Percentiles rank a stretch among this genome's conserved stretches.
Conservation (phyloP, 2,888 invertebrate genomes). For the Pandemis cinnamomeana region DNA sequence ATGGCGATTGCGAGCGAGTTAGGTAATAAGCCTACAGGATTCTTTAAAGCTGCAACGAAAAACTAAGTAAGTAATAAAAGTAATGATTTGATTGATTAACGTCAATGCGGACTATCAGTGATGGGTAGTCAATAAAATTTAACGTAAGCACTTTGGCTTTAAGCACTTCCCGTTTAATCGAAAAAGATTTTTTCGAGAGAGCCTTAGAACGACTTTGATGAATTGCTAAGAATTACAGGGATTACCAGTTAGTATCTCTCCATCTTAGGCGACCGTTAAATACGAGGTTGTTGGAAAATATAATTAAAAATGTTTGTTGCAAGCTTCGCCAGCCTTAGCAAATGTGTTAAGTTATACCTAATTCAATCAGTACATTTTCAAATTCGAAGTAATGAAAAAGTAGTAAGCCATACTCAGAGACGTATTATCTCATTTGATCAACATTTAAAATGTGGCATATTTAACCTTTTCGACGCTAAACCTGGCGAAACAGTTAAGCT, state of each 20-base stretch:
- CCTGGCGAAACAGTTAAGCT: no score
- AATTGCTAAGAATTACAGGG: conserved; percentile 35
- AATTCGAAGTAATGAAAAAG: no score
- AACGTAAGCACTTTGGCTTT: conserved; percentile 11
- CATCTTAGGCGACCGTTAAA: conserved; percentile 5
- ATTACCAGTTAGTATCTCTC: conserved; percentile 24
- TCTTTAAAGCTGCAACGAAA: no score
- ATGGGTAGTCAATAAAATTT: conserved; percentile 24
- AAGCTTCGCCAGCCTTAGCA: not conserved
- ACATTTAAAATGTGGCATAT: no score
- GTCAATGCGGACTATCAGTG: not conserved
- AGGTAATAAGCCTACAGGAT: no score
- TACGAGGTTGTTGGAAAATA: not conserved
- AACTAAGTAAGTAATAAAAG: no score
- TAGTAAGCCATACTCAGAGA: no score
- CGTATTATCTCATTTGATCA: no score
- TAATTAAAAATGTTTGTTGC: not conserved
- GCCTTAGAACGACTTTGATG: conserved; percentile 32
- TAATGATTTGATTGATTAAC: not conserved
- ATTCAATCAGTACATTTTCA: not conserved
- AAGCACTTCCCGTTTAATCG: conserved; percentile 28
- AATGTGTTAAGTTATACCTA: not conserved
- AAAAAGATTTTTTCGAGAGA: conserved; percentile 31
- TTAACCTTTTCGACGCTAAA: no score
- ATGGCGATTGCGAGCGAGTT: no score